These are phyloP conservation scores for Acanthococcus lagerstroemiae DNA, from an alignment of 2,888 invertebrate species.

Conservation along the genomic window DNA sequence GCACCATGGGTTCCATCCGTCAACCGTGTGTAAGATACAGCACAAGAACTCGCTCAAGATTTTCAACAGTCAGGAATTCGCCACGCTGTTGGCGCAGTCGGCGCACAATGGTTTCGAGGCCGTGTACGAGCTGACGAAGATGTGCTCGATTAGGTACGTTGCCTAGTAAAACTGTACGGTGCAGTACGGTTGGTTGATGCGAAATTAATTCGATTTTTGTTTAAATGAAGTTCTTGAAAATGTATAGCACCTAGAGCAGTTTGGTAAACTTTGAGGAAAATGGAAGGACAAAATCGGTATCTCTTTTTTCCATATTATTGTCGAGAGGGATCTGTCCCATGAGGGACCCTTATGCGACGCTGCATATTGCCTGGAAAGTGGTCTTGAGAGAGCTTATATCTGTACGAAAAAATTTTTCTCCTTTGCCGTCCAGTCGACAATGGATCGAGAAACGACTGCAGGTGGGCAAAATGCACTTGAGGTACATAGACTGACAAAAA, in stretches of 20 bases:
- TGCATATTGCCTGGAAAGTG: no score
- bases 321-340: no score
- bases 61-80: conserved; percentile 97
- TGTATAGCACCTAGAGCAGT: not conserved
- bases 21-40: conserved; percentile 97
- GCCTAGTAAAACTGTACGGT: not conserved
- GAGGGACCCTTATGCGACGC: no score
- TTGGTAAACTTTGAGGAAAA: no score
- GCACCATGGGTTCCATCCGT: conserved; percentile 96
- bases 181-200: not conserved
- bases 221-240: not conserved
- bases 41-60: conserved; percentile 94
- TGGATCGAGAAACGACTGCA: no score
- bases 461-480: no score
- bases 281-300: no score
- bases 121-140: conserved; percentile 96
- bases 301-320: no score
- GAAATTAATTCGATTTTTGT: not conserved
- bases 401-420: no score
- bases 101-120: conserved; percentile 98
- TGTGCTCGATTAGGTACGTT: conserved; percentile 79
- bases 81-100: conserved; percentile 85
- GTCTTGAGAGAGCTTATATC: no score
- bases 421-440: no score
- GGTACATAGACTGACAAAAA: no score